Percentiles rank a stretch among this genome's conserved stretches.
These are phyloP conservation scores for Etheostoma cragini DNA, from an alignment of 2,113 vertebrate genomes.

Conservation along the genomic window DNA sequence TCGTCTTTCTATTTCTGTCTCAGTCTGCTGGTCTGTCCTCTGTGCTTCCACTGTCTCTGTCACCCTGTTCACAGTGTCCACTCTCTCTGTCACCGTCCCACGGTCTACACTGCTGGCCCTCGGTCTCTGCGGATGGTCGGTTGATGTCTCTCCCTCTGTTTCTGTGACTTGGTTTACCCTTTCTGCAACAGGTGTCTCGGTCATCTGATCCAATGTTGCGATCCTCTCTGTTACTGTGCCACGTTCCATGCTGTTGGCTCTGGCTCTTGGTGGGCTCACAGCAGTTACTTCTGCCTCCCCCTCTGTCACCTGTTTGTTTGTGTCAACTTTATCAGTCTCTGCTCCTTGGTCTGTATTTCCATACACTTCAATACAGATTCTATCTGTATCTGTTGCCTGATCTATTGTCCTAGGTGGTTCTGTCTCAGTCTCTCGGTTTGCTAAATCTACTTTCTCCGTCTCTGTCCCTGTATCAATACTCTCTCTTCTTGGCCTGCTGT, in stretches of 20 bases:
- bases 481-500: constrained; percentile 62
- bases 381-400: constrained; percentile 78
- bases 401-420: constrained; percentile 70
- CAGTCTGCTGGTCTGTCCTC: constrained; percentile 65
- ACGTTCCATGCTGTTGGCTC: constrained; percentile 77
- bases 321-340: constrained; percentile 17
- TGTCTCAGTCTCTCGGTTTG: constrained; percentile 75
- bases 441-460: constrained; percentile 67
- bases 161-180: constrained; percentile 70
- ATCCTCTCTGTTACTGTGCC: constrained; percentile 75
- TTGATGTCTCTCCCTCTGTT: constrained; percentile 68
- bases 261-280: constrained; percentile 55
- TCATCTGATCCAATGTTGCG: constrained; percentile 73
- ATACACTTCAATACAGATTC: constrained; percentile 71
- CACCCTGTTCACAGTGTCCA: constrained; percentile 62
- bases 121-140: constrained; percentile 69
- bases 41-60: constrained; percentile 75
- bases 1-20: constrained; percentile 68
- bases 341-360: constrained; percentile 45
- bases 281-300: constrained; percentile 33
- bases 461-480: constrained; percentile 77
- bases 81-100: constrained; percentile 70
- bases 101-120: constrained; percentile 75
- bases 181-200: constrained; percentile 52
- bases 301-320: constrained; percentile 29